Conservation (phyloP, 2,888 invertebrate species). For the Stenodera caucasica region DNA sequence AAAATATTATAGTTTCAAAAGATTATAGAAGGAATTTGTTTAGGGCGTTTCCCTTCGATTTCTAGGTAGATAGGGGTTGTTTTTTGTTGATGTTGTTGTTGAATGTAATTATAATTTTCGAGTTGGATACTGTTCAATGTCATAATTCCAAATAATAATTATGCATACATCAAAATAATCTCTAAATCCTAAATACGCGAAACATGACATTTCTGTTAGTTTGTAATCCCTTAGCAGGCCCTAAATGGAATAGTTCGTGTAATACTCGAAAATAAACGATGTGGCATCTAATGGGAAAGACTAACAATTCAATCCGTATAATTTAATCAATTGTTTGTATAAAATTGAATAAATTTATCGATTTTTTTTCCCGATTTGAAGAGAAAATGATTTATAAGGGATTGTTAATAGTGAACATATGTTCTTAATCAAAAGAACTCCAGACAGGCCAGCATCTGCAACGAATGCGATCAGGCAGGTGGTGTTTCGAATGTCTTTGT, state of each 20-base stretch:
- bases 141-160: constrained; percentile 2
- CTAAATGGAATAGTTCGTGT: neutral
- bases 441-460: constrained; percentile 5
- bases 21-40: neutral
- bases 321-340: too few relatives aligned
- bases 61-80: neutral
- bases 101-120: too few relatives aligned
- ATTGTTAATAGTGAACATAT: neutral
- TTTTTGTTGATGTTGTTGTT: too few relatives aligned
- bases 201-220: constrained; percentile 1
- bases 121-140: neutral
- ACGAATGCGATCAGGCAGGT: neutral
- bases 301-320: too few relatives aligned
- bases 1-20: neutral
- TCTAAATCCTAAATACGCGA: neutral
- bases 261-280: neutral
- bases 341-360: too few relatives aligned
- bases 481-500: neutral
- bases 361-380: too few relatives aligned
- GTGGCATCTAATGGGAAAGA: too few relatives aligned
- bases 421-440: constrained; percentile 1
- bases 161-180: constrained; percentile 1
- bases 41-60: neutral
- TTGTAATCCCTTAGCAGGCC: neutral
- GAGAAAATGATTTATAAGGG: neutral